These are phyloP conservation scores for Pseudomyrmex flavicornis DNA, from an alignment of 1,140 invertebrate species.

Conservation along the genomic window DNA sequence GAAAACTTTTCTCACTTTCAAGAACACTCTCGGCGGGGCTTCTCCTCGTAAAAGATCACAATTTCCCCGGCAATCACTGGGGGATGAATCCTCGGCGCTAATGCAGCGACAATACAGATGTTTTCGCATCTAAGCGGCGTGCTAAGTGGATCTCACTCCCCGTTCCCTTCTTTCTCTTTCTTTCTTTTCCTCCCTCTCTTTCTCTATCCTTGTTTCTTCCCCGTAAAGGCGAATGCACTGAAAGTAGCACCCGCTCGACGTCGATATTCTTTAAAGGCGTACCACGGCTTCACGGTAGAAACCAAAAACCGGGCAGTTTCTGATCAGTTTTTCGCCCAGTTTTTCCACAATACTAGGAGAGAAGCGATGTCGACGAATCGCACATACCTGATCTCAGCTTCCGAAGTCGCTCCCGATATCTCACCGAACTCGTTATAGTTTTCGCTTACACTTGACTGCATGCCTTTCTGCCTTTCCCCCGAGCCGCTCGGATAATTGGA, in stretches of 20 bases:
- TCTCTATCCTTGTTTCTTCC: not conserved
- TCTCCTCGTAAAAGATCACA: slow-evolving; percentile 64
- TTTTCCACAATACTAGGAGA: too few species aligned
- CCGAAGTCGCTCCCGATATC: slow-evolving; percentile 21
- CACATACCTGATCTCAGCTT: slow-evolving; percentile 59
- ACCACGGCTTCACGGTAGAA: slow-evolving; percentile 9
- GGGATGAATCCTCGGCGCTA: slow-evolving; percentile 64
- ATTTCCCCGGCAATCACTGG: slow-evolving; percentile 70
- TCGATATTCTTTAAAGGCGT: slow-evolving; percentile 52
- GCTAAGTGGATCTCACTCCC: slow-evolving; percentile 78
- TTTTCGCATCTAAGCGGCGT: slow-evolving; percentile 81
- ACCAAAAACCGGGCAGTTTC: too few species aligned
- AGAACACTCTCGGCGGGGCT: slow-evolving; percentile 59
- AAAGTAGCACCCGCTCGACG: slow-evolving; percentile 27
- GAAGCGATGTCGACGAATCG: slow-evolving; percentile 42
- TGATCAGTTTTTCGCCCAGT: too few species aligned
- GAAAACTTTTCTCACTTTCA: slow-evolving; percentile 33
- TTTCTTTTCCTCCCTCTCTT: not conserved
- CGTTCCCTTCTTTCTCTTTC: not conserved
- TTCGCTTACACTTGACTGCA: slow-evolving; percentile 73
- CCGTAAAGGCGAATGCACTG: slow-evolving; percentile 27
- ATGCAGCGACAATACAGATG: slow-evolving; percentile 80
- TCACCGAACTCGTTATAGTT: slow-evolving; percentile 61
- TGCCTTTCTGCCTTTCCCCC: slow-evolving; percentile 71
- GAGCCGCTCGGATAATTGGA: slow-evolving; percentile 65